Percentiles rank a stretch among this genome's conserved stretches.
Evolutionary conservation across 2,888 invertebrate genomes (phyloP).

Genomic region (Pristionchus exspectatus): DNA sequence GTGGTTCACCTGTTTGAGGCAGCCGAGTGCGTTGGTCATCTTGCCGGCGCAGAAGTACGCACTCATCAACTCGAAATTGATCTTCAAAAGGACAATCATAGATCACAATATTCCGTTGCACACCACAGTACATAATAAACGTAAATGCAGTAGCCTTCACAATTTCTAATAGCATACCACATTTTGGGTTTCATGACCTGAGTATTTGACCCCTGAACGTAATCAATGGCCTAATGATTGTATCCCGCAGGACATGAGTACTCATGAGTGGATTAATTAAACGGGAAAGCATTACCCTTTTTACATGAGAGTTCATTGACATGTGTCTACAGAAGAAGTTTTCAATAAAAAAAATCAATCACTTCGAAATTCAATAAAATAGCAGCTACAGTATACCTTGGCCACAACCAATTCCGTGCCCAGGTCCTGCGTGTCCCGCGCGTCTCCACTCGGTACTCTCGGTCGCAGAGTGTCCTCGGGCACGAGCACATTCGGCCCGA

Average conservation of each 20-base stretch:
- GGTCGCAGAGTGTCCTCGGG: not conserved
- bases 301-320: no score
- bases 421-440: not conserved
- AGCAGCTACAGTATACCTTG: not conserved
- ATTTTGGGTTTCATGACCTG: no score
- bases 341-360: not conserved
- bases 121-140: no score
- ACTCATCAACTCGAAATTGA: slow-evolving; percentile 20
- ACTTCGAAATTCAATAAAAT: not conserved
- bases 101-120: not conserved
- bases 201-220: no score
- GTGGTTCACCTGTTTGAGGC: not conserved
- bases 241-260: no score
- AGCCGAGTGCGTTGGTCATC: not conserved
- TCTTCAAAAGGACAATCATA: not conserved
- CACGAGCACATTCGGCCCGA: slow-evolving; percentile 21
- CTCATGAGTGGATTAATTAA: no score
- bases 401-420: not conserved
- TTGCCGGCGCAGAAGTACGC: slow-evolving; percentile 31
- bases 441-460: slow-evolving; percentile 1
- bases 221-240: no score
- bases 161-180: no score
- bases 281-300: no score
- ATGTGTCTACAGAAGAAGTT: no score
- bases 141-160: no score